Evolutionary conservation across 1,140 invertebrate genomes (phyloP), one percentile per base, ranked within the genome.

Genomic region (Cydia fagiglandana): DNA sequence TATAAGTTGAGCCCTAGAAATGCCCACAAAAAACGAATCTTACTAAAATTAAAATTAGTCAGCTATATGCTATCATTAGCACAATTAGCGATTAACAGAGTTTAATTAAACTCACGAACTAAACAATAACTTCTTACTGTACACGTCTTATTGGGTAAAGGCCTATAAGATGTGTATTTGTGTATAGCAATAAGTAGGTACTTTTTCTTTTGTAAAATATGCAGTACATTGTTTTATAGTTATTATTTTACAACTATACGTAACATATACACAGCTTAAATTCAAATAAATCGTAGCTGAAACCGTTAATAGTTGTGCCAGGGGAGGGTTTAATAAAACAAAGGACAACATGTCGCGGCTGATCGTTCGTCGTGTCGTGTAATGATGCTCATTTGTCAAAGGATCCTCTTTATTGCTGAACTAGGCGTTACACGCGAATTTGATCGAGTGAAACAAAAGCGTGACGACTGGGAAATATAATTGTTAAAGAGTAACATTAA

Each of bases 331-430:
- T 90, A 88, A 90, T 88, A 88, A 88, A 88, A 88, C 87, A 88
- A 84, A 88, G 86, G 85, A 88, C 87, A 85, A 85, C 84, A 84
- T 78, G 77, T 70, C 73, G 53, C 73, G 56, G 81, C 80, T 87
- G 85, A 89, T 89, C 87, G 84, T 81, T 24, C 20, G 66, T 88
- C 10, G 66, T 88, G 89, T 89, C 91, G 90, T 90, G 91, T 92
- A 90, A 92, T 87, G 85, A 83, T 84, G 81, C 84, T 91, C 88
- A 91, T 91, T 91, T 91, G 91, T 91, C 91, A 91, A 88, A 86
- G 64, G 77, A 74, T 73, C 61, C 24, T 73, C 53, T 56, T 34
- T 61, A 47, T 66, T 30, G 64, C 64, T 34, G 64, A 68, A 68
- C 30, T 68, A 68, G 64, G 28, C 28, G 50, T n/a, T 53, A 17